Percentiles rank a stretch among this genome's conserved stretches.
Evolutionary conservation across 1,140 invertebrate species (phyloP).

Genomic region (Zaprionus taronus): DNA sequence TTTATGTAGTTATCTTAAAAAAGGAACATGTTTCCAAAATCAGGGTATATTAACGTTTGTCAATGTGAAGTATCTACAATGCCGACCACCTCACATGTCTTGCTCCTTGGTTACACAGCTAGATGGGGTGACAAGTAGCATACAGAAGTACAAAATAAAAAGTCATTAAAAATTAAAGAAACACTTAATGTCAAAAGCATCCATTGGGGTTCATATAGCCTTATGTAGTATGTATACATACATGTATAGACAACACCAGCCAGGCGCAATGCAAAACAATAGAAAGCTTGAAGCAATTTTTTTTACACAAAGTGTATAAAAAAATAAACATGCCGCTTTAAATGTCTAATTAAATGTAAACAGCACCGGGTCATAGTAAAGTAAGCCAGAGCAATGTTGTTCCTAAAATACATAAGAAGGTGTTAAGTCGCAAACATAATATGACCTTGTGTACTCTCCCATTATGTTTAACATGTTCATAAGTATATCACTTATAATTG

Average conservation of each 20-base stretch:
- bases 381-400: background rate
- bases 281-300: background rate
- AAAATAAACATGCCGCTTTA: background rate
- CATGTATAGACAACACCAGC: background rate
- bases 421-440: conserved; percentile 75
- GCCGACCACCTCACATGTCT: too few relatives aligned
- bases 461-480: background rate
- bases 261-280: background rate
- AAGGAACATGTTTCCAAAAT: too few relatives aligned
- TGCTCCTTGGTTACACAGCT: too few relatives aligned
- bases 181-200: conserved; percentile 17
- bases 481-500: background rate
- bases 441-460: conserved; percentile 14
- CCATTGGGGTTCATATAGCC: background rate
- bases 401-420: conserved; percentile 43
- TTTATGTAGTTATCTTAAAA: too few relatives aligned
- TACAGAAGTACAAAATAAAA: conserved; percentile 69
- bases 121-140: background rate
- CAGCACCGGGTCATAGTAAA: background rate
- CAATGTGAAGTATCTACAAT: too few relatives aligned
- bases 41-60: too few relatives aligned
- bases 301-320: background rate
- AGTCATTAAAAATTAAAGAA: conserved; percentile 80
- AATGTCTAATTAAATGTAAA: background rate
- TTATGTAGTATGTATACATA: background rate